phyloP scores from a whole-genome alignment of 2,113 vertebrate genomes.

The Indicator indicator region DNA sequence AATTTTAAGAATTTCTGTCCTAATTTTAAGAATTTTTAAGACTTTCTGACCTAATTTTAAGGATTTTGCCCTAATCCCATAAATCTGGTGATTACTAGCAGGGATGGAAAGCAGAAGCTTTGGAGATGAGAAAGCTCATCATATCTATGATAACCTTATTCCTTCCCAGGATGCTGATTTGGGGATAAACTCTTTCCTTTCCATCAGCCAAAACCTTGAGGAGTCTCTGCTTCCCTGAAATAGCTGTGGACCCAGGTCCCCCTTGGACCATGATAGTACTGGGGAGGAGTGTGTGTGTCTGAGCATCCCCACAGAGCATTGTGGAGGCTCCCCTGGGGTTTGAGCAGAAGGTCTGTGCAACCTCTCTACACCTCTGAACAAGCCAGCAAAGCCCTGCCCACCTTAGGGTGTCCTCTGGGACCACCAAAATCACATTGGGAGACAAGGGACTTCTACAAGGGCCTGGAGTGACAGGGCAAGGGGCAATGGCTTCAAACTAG shows the following conservation, averaged over 20 bases:
- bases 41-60: background rate
- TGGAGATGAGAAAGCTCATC: background rate
- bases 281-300: fast-evolving
- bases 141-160: background rate
- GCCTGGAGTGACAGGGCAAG: no score
- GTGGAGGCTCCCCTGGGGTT: background rate
- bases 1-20: background rate
- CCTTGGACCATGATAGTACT: background rate
- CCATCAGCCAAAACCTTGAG: background rate
- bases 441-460: no score
- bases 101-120: background rate
- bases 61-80: background rate
- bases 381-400: background rate
- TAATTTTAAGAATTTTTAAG: background rate
- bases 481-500: no score
- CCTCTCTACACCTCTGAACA: fast-evolving
- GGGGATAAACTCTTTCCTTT: background rate
- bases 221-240: background rate
- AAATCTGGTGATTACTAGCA: background rate
- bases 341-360: background rate
- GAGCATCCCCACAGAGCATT: background rate
- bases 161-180: background rate
- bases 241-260: background rate
- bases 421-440: fast-evolving
- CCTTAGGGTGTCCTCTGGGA: fast-evolving